A percentile compares a stretch with the other conserved stretches of the same genome.
Conservation (phyloP, 2,888 invertebrate species). For the Alsophila aescularia region DNA sequence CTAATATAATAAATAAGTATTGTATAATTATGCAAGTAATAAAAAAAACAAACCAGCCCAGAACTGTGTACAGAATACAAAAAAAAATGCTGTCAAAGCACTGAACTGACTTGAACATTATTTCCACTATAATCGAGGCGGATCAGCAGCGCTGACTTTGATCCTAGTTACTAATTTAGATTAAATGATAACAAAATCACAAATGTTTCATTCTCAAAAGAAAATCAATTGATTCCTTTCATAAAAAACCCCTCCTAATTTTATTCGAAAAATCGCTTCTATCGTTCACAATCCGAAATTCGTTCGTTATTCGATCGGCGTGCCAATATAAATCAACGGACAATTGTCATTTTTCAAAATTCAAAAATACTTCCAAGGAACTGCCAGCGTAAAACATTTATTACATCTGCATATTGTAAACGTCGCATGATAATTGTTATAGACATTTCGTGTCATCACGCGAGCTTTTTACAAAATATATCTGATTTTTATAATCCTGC, state of each 20-base stretch:
- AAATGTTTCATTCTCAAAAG: neutral
- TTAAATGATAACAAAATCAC: neutral
- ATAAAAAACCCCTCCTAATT: conserved; percentile 6
- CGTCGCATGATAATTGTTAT: conserved; percentile 40
- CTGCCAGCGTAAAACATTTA: conserved; percentile 20
- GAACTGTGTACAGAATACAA: too few relatives aligned
- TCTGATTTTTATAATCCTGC: conserved; percentile 13
- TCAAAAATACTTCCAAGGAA: conserved; percentile 25
- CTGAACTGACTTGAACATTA: too few relatives aligned
- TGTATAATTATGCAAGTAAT: too few relatives aligned
- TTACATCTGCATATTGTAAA: conserved; percentile 36
- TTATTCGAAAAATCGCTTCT: conserved; percentile 1
- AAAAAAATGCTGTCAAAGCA: too few relatives aligned
- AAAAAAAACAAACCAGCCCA: too few relatives aligned
- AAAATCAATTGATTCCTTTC: neutral
- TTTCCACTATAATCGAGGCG: too few relatives aligned
- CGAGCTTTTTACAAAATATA: conserved; percentile 36
- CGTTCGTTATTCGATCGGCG: conserved; percentile 12
- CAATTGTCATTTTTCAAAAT: conserved; percentile 27
- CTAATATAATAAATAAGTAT: too few relatives aligned
- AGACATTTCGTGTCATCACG: conserved; percentile 37
- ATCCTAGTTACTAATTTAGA: too few relatives aligned
- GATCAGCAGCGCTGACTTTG: too few relatives aligned
- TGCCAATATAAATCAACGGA: conserved; percentile 27
- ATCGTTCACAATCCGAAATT: conserved; percentile 10